Evolutionary conservation across 2,888 invertebrate genomes (phyloP), one percentile per base, ranked within the genome.

Genomic region (Macrosoma leucophasiata): DNA sequence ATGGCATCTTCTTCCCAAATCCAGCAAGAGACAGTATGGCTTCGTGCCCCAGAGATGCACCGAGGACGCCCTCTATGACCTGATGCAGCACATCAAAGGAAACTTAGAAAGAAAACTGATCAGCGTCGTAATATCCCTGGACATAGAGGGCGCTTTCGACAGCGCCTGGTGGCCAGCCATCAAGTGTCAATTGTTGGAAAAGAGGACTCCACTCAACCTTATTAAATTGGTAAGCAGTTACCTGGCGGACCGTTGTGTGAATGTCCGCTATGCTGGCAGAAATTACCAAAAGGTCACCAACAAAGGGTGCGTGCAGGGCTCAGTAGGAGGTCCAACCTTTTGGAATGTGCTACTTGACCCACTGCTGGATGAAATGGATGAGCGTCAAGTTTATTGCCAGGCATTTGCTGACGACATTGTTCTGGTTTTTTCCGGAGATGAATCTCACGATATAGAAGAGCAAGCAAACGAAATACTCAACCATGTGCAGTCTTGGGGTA

Each of bases 21-120:
- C 39, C 4, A 41, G 26, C 25, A 10, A 14, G 2, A 17, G 21
- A 8, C 43, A 45, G 14, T 48, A 32, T 20, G 45, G 45, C 2
- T 46, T 46, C 12, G 31, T 41, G 37, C 49, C 46, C 2, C 43
- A 48, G 13, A 13, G 20, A 3, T 23, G 43, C 19, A 42, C 45
- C 13, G 50, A 46, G 10, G 46, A 43, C 36, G 20, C 46, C 25
- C 43, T 46, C 22, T 49, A 40, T 41, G 33, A 18, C 12, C 31
- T 41, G 11, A 15, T 44, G 5, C 11, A 26, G 6, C 18, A 37
- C 11, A 19, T 43, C 4, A 8, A 18, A 4, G 4, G 11, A 1
- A 21, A 33, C 11, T 2, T 45, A 2, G 8, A 17, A 8, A 5
- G 13, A 4, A 37, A 38, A 20, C n/a, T n/a, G n/a, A n/a, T n/a